Evolutionary conservation across 2,113 vertebrate species (phyloP).

Genomic region (Gadus chalcogrammus): DNA sequence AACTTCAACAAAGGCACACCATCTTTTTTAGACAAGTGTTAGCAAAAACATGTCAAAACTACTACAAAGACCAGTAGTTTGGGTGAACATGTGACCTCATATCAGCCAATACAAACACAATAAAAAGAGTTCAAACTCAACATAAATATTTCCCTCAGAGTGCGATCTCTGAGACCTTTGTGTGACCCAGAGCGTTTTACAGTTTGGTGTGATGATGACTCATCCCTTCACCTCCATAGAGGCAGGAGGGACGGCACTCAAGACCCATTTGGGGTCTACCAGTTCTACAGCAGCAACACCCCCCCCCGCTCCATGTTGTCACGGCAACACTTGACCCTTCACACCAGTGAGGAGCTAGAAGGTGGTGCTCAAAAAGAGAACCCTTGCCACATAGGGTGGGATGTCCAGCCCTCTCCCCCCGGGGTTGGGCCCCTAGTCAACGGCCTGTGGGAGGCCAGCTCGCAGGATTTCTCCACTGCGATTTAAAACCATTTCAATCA

Average conservation of each 20-base stretch:
- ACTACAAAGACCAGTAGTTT: constrained; percentile 75
- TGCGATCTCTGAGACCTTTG: constrained; percentile 53
- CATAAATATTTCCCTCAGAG: constrained; percentile 55
- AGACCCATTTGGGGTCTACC: not conserved
- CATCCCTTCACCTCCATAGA: not conserved
- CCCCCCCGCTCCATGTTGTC: not conserved
- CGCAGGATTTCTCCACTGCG: constrained; percentile 74
- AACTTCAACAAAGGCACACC: constrained; percentile 77
- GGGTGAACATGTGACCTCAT: constrained; percentile 65
- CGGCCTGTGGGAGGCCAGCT: constrained; percentile 33
- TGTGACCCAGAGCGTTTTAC: constrained; percentile 28
- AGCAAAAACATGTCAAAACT: constrained; percentile 63
- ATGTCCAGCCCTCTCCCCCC: constrained; percentile 45
- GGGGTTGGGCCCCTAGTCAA: constrained; percentile 19
- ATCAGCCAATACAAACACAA: constrained; percentile 29
- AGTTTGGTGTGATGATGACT: constrained; percentile 10
- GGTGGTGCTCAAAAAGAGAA: constrained; percentile 44
- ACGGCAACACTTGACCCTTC: constrained; percentile 30
- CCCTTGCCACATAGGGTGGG: constrained; percentile 21
- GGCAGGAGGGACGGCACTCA: not conserved
- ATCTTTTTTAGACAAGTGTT: constrained; percentile 77
- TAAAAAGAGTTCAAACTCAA: constrained; percentile 34
- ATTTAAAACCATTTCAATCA: constrained; percentile 43
- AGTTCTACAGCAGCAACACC: not conserved
- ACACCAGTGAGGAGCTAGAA: not conserved